Evolutionary conservation across 2,113 vertebrate genomes (phyloP), one percentile per base, ranked within the genome.

Genomic region (Phoxinus phoxinus): DNA sequence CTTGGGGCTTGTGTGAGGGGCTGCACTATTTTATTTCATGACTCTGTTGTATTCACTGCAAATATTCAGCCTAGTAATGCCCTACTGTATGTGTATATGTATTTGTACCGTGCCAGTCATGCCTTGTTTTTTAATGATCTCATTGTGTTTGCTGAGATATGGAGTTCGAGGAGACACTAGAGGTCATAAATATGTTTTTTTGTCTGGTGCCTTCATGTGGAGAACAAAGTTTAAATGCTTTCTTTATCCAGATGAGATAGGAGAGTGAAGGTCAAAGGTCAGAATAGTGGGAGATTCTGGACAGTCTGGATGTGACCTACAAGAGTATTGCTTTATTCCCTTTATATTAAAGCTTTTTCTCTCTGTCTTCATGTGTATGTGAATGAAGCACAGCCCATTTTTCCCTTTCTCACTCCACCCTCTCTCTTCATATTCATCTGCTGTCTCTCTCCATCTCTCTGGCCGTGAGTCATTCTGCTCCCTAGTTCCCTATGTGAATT

Each of bases 31-130:
- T 58, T 56, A 58, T 41, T 72, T 83, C 65, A 37, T 25, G 81
- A 83, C 12, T 71, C 80, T 69, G 30, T 53, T 82, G 25, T 8
- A 35, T 19, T 69, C 21, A 0, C 30, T 13, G 37, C 67, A 58
- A n/a, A 71, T 83, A 72, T 73, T 83, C 48, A n/a, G 13, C 51
- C 67, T 83, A n/a, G 48, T 65, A 65, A 63, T 65, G 13, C 3
- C 17, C 1, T 58, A 71, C 25, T 65, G 58, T 67, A 48, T 67
- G 11, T 41, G 32, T 61, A 1, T 81, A 17, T 67, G 9, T 67
- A 13, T 37, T 80, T 69, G 63, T 53, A 25, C 13, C 17, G 8
- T 71, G 6, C 10, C 41, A 53, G 61, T 82, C 5, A 48, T 69
- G 46, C 25, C 80, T 32, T 69, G 53, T 48, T 71, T 51, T 32